Conservation (phyloP, 2,888 invertebrate genomes). For the Carpatolechia fugitivella region DNA sequence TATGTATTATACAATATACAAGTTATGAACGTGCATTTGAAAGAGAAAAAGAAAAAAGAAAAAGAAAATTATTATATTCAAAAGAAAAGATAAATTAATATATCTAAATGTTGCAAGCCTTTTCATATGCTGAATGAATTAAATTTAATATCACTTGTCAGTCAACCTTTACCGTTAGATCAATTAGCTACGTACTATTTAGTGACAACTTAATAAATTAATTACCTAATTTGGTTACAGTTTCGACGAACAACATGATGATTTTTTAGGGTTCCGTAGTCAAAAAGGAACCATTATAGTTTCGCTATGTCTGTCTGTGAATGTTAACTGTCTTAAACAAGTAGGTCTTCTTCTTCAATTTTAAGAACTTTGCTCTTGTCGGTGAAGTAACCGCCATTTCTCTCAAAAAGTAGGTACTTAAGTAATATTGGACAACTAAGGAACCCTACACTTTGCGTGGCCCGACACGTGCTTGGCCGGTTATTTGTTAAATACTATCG, state of each 20-base stretch:
- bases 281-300: too few species aligned
- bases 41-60: neutral
- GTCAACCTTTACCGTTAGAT: neutral
- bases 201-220: neutral
- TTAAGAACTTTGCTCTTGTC: too few species aligned
- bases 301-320: too few species aligned
- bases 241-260: neutral
- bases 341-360: too few species aligned
- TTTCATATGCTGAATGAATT: neutral
- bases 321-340: too few species aligned
- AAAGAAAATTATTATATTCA: neutral
- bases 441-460: too few species aligned
- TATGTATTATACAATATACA: conserved; percentile 31
- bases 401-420: too few species aligned
- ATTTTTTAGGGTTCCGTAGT: neutral
- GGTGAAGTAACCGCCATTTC: too few species aligned
- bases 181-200: neutral
- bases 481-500: too few species aligned
- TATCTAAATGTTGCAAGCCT: neutral
- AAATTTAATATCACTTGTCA: too few species aligned
- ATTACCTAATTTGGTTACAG: neutral
- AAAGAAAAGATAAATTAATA: neutral
- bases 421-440: too few species aligned
- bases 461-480: too few species aligned
- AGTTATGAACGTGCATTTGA: conserved; percentile 7